Percentiles rank a stretch among this genome's conserved stretches.
Conservation (phyloP, 2,888 invertebrate genomes). For the Dione juno region DNA sequence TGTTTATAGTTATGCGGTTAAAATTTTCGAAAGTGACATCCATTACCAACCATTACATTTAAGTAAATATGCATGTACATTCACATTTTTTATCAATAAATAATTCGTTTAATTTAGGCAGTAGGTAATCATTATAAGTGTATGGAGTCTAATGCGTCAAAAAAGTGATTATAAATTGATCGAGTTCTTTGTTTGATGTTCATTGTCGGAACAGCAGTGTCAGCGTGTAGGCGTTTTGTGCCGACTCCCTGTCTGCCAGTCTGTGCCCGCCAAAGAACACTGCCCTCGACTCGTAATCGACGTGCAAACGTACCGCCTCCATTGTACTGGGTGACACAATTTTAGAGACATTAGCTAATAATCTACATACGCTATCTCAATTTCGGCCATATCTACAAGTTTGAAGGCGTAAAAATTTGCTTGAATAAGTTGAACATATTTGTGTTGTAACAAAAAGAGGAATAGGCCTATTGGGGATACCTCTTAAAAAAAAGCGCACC, state of each 20-base stretch:
- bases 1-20: constrained; percentile 48
- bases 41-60: constrained; percentile 27
- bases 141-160: not conserved
- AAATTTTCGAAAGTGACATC: constrained; percentile 9
- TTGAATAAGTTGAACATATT: constrained; percentile 27
- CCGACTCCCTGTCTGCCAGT: constrained; percentile 66
- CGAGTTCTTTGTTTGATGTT: constrained; percentile 30
- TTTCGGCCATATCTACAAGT: constrained; percentile 56
- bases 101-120: not conserved
- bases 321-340: constrained; percentile 78
- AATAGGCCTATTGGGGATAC: constrained; percentile 81
- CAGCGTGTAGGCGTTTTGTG: constrained; percentile 44
- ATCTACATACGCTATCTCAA: constrained; percentile 61
- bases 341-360: constrained; percentile 75
- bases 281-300: constrained; percentile 68
- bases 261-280: constrained; percentile 59
- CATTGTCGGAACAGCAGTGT: constrained; percentile 32
- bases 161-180: not conserved
- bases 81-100: not conserved
- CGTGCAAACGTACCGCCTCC: constrained; percentile 75
- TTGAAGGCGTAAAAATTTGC: constrained; percentile 35
- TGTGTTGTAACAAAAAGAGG: constrained; percentile 58
- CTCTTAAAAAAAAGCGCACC: constrained; percentile 82
- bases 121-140: not conserved
- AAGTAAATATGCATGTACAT: constrained; percentile 20